These are phyloP conservation scores for Suillia variegata DNA, from an alignment of 2,888 invertebrate species.

Conservation along the genomic window DNA sequence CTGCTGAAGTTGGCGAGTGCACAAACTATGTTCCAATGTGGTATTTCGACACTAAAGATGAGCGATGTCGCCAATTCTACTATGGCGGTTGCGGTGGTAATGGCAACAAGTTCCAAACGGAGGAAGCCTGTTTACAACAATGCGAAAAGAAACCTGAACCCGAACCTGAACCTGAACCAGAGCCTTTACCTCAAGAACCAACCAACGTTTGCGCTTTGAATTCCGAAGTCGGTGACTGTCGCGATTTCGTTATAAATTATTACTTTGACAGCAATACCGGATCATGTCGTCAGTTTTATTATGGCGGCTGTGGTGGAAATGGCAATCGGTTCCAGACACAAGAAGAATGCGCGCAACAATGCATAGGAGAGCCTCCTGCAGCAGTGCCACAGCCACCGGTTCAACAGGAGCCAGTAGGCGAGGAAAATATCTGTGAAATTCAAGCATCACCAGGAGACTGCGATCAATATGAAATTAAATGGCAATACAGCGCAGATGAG, in stretches of 20 bases:
- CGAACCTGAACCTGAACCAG: slow-evolving; percentile 30
- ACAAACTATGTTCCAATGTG: slow-evolving; percentile 75
- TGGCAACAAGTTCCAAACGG: slow-evolving; percentile 78
- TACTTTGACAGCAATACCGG: slow-evolving; percentile 77
- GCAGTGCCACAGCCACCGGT: slow-evolving; percentile 22
- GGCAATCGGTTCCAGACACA: slow-evolving; percentile 79
- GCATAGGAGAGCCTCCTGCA: slow-evolving; percentile 63
- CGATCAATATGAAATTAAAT: slow-evolving; percentile 73
- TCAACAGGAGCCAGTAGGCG: slow-evolving; percentile 62
- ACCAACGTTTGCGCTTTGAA: slow-evolving; percentile 69
- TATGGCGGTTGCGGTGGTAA: slow-evolving; percentile 94
- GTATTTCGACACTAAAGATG: slow-evolving; percentile 81
- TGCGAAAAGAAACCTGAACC: slow-evolving; percentile 67
- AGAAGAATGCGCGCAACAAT: slow-evolving; percentile 70
- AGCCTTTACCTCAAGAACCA: slow-evolving; percentile 13
- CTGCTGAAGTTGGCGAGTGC: slow-evolving; percentile 79
- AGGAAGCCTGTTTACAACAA: slow-evolving; percentile 70
- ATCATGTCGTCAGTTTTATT: slow-evolving; percentile 80
- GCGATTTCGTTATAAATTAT: slow-evolving; percentile 75
- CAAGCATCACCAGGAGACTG: slow-evolving; percentile 76
- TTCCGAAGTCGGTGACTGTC: slow-evolving; percentile 75
- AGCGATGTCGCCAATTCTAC: slow-evolving; percentile 79
- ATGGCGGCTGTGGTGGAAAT: slow-evolving; percentile 92
- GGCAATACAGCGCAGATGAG: slow-evolving; percentile 72
- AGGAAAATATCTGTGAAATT: slow-evolving; percentile 66